Percentiles rank a stretch among this genome's conserved stretches.
These are phyloP conservation scores for Osedax frankpressi DNA, from an alignment of 2,888 invertebrate genomes.

Conservation along the genomic window DNA sequence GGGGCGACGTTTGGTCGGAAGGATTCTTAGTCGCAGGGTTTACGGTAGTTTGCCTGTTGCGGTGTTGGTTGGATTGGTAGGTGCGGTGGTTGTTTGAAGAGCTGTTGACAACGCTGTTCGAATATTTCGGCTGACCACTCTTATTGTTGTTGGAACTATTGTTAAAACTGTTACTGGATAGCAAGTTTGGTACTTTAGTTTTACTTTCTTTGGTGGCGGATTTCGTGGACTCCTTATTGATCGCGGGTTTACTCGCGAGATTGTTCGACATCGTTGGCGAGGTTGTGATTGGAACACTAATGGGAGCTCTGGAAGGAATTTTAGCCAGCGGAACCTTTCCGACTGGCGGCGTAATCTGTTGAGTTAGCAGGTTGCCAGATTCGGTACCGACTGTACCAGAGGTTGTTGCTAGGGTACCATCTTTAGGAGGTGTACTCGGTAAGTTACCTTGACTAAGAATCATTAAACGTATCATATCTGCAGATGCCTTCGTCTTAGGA, in stretches of 20 bases:
- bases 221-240: background rate
- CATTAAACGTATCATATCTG: constrained; percentile 24
- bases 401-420: constrained; percentile 2
- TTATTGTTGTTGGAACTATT: background rate
- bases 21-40: background rate
- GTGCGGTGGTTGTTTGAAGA: background rate
- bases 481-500: constrained; percentile 18
- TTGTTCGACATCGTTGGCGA: background rate
- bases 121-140: background rate
- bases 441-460: constrained; percentile 25
- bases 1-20: background rate
- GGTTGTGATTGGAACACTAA: background rate
- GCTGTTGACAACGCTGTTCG: no score
- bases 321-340: background rate
- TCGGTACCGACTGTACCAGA: background rate
- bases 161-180: no score
- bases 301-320: background rate
- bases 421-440: constrained; percentile 25
- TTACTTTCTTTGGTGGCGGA: background rate
- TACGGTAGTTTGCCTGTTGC: background rate
- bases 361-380: background rate
- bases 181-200: background rate
- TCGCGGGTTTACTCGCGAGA: background rate
- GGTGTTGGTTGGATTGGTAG: background rate
- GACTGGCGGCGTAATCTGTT: background rate